Conservation (phyloP, 2,888 invertebrate genomes). For the Nemapogon koenigi region DNA sequence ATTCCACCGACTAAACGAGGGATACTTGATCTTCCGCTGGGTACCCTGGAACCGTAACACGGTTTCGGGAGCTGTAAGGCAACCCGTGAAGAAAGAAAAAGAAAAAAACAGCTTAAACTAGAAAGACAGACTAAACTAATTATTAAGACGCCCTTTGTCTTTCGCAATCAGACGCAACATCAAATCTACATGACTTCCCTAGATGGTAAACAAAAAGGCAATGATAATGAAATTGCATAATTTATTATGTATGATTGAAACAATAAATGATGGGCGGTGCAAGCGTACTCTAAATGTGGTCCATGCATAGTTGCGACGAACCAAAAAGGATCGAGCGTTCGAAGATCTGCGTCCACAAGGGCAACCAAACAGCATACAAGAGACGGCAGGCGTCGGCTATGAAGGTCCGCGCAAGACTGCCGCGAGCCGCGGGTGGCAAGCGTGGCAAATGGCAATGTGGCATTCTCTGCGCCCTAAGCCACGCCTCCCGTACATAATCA, state of each 20-base stretch:
- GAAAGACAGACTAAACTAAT: too few relatives aligned
- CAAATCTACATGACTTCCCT: constrained; percentile 15
- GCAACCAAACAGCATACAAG: constrained; percentile 46
- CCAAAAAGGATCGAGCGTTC: constrained; percentile 47
- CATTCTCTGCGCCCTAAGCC: constrained; percentile 28
- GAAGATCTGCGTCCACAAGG: constrained; percentile 45
- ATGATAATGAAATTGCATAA: constrained; percentile 21
- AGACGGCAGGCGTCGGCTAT: constrained; percentile 40
- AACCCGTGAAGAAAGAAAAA: too few relatives aligned
- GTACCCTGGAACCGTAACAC: too few relatives aligned
- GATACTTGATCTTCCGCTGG: too few relatives aligned
- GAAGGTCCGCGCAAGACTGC: constrained; percentile 49
- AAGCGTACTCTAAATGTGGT: constrained; percentile 57
- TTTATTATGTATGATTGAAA: constrained; percentile 23
- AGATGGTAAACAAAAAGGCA: constrained; percentile 17
- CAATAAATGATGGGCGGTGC: constrained; percentile 45
- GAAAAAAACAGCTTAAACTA: too few relatives aligned
- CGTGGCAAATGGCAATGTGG: constrained; percentile 24
- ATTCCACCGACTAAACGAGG: too few relatives aligned
- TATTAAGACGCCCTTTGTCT: too few relatives aligned
- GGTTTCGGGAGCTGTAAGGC: too few relatives aligned
- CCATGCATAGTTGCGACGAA: constrained; percentile 62
- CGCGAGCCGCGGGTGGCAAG: constrained; percentile 21
- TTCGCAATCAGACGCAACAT: too few relatives aligned
- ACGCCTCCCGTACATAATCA: constrained; percentile 47